A percentile compares a stretch with the other conserved stretches of the same genome.
These are phyloP conservation scores for Elymnias hypermnestra DNA, from an alignment of 1,140 invertebrate species.

Conservation along the genomic window DNA sequence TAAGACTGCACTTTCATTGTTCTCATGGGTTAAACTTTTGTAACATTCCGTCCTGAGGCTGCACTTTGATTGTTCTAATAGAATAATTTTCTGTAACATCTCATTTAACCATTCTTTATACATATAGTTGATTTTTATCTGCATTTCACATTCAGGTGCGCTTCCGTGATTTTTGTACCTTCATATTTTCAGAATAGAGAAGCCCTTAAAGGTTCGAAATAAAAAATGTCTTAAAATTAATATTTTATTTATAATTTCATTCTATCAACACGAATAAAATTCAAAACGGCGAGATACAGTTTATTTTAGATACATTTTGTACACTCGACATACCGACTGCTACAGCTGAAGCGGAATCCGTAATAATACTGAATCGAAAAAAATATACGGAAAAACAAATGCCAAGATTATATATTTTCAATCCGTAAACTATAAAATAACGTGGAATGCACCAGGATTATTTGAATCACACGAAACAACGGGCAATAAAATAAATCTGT, in stretches of 20 bases:
- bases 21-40: too few relatives aligned
- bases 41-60: too few relatives aligned
- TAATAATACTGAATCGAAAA: conserved; percentile 30
- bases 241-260: conserved; percentile 49
- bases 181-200: too few relatives aligned
- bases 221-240: conserved; percentile 33
- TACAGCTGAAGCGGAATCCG: neutral
- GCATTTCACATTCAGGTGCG: too few relatives aligned
- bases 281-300: conserved; percentile 44
- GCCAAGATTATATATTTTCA: conserved; percentile 15
- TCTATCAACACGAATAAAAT: conserved; percentile 52
- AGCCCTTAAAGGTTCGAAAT: neutral
- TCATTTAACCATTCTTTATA: too few relatives aligned
- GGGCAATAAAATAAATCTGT: conserved; percentile 43
- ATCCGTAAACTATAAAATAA: conserved; percentile 35
- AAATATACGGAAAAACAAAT: conserved; percentile 21
- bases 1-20: too few relatives aligned
- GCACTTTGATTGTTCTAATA: too few relatives aligned
- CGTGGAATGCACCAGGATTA: conserved; percentile 53
- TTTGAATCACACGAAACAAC: conserved; percentile 38
- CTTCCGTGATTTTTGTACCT: too few relatives aligned
- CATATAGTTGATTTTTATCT: too few relatives aligned
- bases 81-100: too few relatives aligned
- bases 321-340: conserved; percentile 17
- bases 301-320: conserved; percentile 36